Evolutionary conservation across 2,797 vertebrate species (phyloP), one percentile per base, ranked within the genome.

Genomic region (Eulemur mongoz): DNA sequence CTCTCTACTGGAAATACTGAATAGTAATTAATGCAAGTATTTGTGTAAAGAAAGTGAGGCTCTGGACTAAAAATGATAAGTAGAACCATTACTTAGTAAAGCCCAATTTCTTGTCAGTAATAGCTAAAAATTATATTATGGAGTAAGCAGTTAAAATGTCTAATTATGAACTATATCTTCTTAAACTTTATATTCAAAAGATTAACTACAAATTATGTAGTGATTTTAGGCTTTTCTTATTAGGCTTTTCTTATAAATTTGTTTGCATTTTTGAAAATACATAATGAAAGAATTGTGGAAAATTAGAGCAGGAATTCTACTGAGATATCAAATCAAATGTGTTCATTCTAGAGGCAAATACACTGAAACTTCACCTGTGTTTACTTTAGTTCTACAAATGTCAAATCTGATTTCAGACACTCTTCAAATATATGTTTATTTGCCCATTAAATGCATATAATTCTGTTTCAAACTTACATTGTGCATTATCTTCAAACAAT

Each of bases 321-420:
- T 70, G 63, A 91, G 27, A 52, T 59, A 81, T 72, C 50, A 85
- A 89, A 50, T 75, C 22, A 61, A 69, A 48, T 65, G 17, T 84
- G 50, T 86, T 96, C 35, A 89, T 93, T 95, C 65, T 67, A 27
- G 59, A 83, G 6, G 32, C 18, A 89, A 97, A 93, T 54, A 86
- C 6, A n/a, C 30, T 59, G 32, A 48, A 65, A 57, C 23, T 86
- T 82, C 45, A 57, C n/a, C 40, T 65, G 43, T 84, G 79, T 89
- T 97, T 91, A 70, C 65, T 83, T 96, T 95, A 52, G 67, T 82
- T 95, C 40, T 95, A 35, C 85, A 94, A 96, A 96, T 95, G 95
- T 97, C 94, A 97, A 94, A 92, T 93, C 63, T 80, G 38, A 91
- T 83, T 93, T 93, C 43, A 93, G 76, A 69, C 20, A 82, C 27